A percentile compares a stretch with the other conserved stretches of the same genome.
Conservation (phyloP, 2,797 vertebrate species). For the Notolepis coatsorum region DNA sequence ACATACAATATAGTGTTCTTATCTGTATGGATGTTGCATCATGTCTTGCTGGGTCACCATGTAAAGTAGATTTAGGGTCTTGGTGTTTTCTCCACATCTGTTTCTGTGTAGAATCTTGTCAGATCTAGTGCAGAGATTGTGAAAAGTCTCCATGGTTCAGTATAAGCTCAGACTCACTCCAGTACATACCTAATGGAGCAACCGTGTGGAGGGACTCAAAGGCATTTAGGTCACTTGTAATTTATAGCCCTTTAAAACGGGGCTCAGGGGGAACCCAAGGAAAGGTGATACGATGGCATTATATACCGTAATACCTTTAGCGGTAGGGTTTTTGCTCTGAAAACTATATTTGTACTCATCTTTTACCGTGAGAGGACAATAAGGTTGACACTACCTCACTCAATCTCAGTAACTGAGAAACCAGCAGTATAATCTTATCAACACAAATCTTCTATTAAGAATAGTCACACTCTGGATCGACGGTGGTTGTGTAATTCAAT, state of each 20-base stretch:
- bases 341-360: neutral
- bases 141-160: neutral
- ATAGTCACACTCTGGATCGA: too few relatives aligned
- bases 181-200: neutral
- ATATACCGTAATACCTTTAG: neutral
- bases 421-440: too few relatives aligned
- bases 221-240: neutral
- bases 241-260: too few relatives aligned
- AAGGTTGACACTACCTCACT: too few relatives aligned
- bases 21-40: too few relatives aligned
- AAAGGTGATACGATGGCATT: neutral
- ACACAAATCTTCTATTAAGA: too few relatives aligned
- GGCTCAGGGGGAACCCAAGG: neutral
- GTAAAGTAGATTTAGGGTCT: neutral
- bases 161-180: neutral
- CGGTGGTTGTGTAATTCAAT: too few relatives aligned
- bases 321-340: neutral
- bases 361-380: neutral
- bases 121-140: neutral
- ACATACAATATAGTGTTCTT: too few relatives aligned
- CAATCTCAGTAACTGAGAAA: too few relatives aligned
- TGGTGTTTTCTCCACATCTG: neutral
- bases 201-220: neutral
- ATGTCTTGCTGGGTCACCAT: neutral
- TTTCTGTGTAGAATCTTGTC: conserved; percentile 2